Evolutionary conservation across 1,140 invertebrate species (phyloP), one percentile per base, ranked within the genome.

Genomic region (Lepidotrigona ventralis): DNA sequence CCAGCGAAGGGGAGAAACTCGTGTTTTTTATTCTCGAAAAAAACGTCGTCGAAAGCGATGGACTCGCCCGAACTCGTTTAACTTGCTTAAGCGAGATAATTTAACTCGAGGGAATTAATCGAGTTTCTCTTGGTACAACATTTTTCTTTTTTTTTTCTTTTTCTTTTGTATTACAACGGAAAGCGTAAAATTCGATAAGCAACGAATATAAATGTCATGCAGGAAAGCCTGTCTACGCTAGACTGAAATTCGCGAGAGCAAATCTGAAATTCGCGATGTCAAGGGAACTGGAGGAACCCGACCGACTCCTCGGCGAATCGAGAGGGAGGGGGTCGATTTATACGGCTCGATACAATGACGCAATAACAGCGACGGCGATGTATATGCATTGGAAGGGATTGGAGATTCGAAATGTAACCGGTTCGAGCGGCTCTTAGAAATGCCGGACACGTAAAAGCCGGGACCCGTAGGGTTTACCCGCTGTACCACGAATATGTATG

Each of bases 381-480:
- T 71, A 58, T 79, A 83, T 33, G 77, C 69, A 73, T 79, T 56
- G n/a, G 71, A 83, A 46, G 77, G 85, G 85, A 87, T 87, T 90
- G 86, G 86, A 89, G 90, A 90, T 91, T 90, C 90, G 90, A 91
- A 90, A 90, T 90, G 85, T 86, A 90, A 86, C 88, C 86, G 68
- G 80, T 85, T 85, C 74, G 58, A 86, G 85, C 80, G 84, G 84
- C 84, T 90, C 90, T 90, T 88, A 84, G 88, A 85, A 89, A 93
- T 92, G 90, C 91, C 84, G 89, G 88, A 92, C 92, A 93, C 92
- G 91, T 92, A 92, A 89, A 87, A 90, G 90, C 76, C 87, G 73
- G 81, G 86, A 91, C 85, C 90, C 88, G 90, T 86, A 91, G 90
- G 87, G 88, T 87, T 91, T 90, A 90, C 86, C 64, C 75, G 73